phyloP scores from a whole-genome alignment of 2,888 invertebrate genomes.

The Cabera pusaria region DNA sequence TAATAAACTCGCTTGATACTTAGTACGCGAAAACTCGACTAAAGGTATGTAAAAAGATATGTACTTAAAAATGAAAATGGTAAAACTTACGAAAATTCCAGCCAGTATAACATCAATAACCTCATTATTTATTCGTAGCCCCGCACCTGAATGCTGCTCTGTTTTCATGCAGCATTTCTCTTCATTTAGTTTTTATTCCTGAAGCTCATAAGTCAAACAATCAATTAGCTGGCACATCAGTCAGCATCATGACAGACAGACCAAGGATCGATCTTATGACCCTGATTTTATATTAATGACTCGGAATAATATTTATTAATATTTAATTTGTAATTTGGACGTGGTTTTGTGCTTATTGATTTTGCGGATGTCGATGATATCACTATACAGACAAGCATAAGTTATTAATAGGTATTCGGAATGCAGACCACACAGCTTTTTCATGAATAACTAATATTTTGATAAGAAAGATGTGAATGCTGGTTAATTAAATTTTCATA shows the following conservation, averaged over 20 bases:
- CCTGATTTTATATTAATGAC: conserved; percentile 40
- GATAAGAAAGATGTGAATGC: no score
- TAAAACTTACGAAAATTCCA: no score
- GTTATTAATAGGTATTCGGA: not conserved
- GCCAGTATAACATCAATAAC: no score
- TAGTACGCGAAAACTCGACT: no score
- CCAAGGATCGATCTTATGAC: conserved; percentile 31
- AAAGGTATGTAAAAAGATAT: no score
- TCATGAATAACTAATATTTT: no score
- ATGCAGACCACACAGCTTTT: conserved; percentile 3
- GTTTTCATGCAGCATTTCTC: conserved; percentile 25
- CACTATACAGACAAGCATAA: conserved; percentile 13
- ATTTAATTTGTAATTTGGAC: conserved; percentile 43
- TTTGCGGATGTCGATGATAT: conserved; percentile 19
- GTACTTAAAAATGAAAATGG: no score
- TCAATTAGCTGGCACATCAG: conserved; percentile 67
- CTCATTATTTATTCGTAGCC: no score
- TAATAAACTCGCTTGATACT: no score
- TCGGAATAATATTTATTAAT: conserved; percentile 45
- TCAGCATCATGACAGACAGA: conserved; percentile 51
- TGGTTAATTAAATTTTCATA: no score
- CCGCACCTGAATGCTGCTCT: conserved; percentile 2
- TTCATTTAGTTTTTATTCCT: conserved; percentile 40
- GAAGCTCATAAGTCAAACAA: conserved; percentile 69
- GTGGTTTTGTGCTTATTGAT: conserved; percentile 38